These are phyloP conservation scores for Dufourea novaeangliae DNA, from an alignment of 1,140 invertebrate species.

Conservation along the genomic window DNA sequence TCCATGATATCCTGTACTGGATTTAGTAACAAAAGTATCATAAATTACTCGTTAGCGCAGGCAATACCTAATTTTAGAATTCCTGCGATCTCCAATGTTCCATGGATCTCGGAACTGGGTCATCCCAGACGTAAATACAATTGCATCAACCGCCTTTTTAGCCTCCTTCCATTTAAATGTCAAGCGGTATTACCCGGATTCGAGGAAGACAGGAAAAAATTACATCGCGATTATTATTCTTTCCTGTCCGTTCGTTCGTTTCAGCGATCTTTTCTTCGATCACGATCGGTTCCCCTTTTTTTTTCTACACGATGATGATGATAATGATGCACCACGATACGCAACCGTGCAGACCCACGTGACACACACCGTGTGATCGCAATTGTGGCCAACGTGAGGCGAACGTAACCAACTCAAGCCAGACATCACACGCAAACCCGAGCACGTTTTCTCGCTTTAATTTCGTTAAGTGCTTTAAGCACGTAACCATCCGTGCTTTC, in stretches of 20 bases:
- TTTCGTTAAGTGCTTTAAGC: conserved; percentile 43
- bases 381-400: conserved; percentile 43
- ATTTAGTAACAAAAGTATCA: no score
- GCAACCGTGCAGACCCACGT: conserved; percentile 30
- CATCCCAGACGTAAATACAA: background rate
- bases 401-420: conserved; percentile 14
- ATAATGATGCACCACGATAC: background rate
- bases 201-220: background rate
- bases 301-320: background rate
- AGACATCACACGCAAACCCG: conserved; percentile 32
- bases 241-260: background rate
- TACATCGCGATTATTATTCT: background rate
- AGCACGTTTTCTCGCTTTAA: conserved; percentile 34
- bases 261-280: background rate
- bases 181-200: background rate
- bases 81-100: background rate
- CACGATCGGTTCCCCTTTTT: background rate
- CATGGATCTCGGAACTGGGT: background rate
- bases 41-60: no score
- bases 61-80: background rate
- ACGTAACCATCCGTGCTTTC: conserved; percentile 26
- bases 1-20: no score
- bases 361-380: conserved; percentile 26
- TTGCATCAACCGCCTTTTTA: background rate
- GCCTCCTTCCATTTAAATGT: background rate